Evolutionary conservation across 2,113 vertebrate genomes (phyloP), one percentile per base, ranked within the genome.

Genomic region (Cyphotilapia sp.): DNA sequence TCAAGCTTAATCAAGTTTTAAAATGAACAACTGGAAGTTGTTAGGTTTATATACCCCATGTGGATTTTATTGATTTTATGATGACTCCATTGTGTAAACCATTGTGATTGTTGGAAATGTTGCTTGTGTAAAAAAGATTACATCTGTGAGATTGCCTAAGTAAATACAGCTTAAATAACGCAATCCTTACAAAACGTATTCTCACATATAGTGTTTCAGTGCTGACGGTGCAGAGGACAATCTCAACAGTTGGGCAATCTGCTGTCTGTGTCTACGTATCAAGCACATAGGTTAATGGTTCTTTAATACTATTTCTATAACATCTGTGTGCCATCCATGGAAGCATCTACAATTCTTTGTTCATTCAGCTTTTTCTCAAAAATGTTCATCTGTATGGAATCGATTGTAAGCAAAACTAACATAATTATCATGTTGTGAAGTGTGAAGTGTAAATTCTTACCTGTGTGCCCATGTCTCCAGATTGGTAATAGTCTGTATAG

Each of bases 381-480:
- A 61, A 22, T 8, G 12, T 19, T 69, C 74, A n/a, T 17, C 19
- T 53, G 12, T 5, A 7, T n/a, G 24, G 9, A 13, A 47, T 49
- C 17, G 12, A 27, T n/a, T 63, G 16, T 5, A 53, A 35, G 33
- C 29, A 81, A 7, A 78, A 45, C 19, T 42, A 17, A 69, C 14
- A 38, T 19, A 40, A 45, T 31, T 57, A 14, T 12, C 38, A 78
- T 56, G 13, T 19, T 8, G 16, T 51, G 7, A 10, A 80, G 9
- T 78, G 14, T 35, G 11, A 8, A 87, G 10, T 42, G 9, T 9
- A 76, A 61, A 51, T 35, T 42, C 93, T 93, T 90, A 96, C 95
- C 95, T 94, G 53, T 3, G 93, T 95, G 83, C 89, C 94, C 94
- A 91, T 93, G 92, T 93, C 92, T 91, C 89, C 92, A 59, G 84